Percentiles rank a stretch among this genome's conserved stretches.
phyloP scores from a whole-genome alignment of 1,140 invertebrate species.

The Oreohelix idahoensis region DNA sequence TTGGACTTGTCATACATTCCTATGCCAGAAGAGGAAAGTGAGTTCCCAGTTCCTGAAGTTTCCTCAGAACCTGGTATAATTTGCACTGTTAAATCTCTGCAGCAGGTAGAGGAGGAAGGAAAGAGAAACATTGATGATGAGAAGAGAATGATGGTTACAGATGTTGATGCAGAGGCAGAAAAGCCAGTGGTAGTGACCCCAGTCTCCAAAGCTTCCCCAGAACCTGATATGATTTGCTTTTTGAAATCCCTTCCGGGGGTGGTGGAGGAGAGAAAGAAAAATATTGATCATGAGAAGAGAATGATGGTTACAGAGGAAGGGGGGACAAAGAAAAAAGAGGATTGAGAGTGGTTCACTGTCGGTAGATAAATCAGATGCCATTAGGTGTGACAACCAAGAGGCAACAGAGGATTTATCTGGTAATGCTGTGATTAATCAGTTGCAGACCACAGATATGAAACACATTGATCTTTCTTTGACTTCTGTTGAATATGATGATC shows the following conservation, averaged over 20 bases:
- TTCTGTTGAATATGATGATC: not conserved
- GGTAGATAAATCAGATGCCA: not conserved
- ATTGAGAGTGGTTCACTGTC: not conserved
- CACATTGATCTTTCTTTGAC: not conserved
- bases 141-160: slow-evolving; percentile 12
- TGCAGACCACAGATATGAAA: not conserved
- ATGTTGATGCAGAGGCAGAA: slow-evolving; percentile 8
- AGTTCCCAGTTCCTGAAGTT: no score
- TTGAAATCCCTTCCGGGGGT: no score
- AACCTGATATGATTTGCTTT: no score
- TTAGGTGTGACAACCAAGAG: not conserved
- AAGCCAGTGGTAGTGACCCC: not conserved
- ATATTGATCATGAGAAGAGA: no score
- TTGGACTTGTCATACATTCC: no score
- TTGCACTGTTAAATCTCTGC: not conserved
- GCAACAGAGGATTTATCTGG: not conserved
- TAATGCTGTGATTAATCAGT: not conserved
- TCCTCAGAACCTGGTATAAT: not conserved
- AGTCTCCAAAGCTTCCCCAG: no score
- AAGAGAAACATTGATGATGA: not conserved
- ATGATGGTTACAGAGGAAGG: no score
- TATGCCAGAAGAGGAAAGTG: slow-evolving; percentile 16
- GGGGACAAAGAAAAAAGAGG: not conserved
- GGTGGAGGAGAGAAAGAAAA: no score
- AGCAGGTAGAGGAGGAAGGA: not conserved